A percentile compares a stretch with the other conserved stretches of the same genome.
These are phyloP conservation scores for Jordanella pulchra DNA, from an alignment of 2,797 vertebrate species.

Conservation along the genomic window DNA sequence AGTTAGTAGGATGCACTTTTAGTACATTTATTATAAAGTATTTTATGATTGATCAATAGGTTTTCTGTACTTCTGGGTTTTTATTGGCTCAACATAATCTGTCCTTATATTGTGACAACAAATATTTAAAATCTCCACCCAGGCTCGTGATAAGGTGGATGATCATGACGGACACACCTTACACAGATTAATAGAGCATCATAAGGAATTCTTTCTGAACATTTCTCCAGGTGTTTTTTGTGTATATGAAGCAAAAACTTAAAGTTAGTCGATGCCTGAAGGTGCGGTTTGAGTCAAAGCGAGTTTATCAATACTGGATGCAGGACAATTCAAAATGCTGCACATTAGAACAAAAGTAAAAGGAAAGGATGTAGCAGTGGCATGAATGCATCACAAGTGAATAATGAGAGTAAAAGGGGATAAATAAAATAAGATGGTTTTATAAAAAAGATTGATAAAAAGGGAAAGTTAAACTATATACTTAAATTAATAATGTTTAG, in stretches of 20 bases:
- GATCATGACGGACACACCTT: neutral
- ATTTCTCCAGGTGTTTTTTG: neutral
- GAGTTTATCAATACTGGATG: too few relatives aligned
- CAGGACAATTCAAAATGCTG: too few relatives aligned
- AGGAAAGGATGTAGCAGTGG: too few relatives aligned
- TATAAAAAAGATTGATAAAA: too few relatives aligned
- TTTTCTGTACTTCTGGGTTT: neutral
- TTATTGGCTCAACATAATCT: neutral
- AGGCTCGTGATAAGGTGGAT: neutral
- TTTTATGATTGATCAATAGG: neutral
- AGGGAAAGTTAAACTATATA: too few relatives aligned
- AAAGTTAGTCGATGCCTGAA: neutral
- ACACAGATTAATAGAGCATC: neutral
- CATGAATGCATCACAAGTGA: too few relatives aligned
- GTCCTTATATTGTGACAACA: neutral
- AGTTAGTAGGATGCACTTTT: neutral
- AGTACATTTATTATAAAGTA: too few relatives aligned
- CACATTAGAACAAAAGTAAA: too few relatives aligned
- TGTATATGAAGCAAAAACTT: neutral
- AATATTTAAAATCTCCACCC: conserved; percentile 4
- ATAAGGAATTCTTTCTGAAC: neutral
- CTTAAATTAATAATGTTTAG: too few relatives aligned
- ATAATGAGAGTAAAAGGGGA: too few relatives aligned
- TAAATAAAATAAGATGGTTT: too few relatives aligned
- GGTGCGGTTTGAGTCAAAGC: neutral